phyloP scores from a whole-genome alignment of 1,140 invertebrate genomes.

The Coenobita brevimanus region DNA sequence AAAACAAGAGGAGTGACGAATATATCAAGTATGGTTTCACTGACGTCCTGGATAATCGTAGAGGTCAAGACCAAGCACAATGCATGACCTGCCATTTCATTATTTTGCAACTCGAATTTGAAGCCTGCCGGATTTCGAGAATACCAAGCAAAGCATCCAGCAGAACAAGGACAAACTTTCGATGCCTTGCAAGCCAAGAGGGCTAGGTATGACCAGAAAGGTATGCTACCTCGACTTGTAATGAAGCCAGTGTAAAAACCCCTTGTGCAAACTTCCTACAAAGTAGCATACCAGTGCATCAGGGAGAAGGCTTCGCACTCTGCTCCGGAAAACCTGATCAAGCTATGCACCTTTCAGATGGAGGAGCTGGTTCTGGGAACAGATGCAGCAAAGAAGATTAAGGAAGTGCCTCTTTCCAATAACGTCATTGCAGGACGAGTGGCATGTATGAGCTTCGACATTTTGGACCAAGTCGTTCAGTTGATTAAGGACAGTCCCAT shows the following conservation, averaged over 20 bases:
- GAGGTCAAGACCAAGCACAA: not conserved
- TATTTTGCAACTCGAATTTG: slow-evolving; percentile 15
- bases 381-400: slow-evolving; percentile 24
- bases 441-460: slow-evolving; percentile 7
- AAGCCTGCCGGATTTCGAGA: slow-evolving; percentile 8
- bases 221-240: not conserved
- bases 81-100: slow-evolving; percentile 6
- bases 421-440: not conserved
- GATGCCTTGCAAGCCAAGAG: too few species aligned
- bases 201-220: too few species aligned
- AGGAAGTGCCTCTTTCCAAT: slow-evolving; percentile 25
- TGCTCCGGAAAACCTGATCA: not conserved
- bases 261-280: not conserved
- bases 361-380: slow-evolving; percentile 16
- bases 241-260: too few species aligned
- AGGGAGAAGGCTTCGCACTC: too few species aligned
- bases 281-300: slow-evolving; percentile 13
- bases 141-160: not conserved
- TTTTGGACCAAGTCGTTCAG: slow-evolving; percentile 3
- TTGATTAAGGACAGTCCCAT: not conserved
- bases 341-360: not conserved
- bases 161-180: not conserved
- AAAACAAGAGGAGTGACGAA: slow-evolving; percentile 16
- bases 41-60: not conserved
- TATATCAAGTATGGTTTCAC: slow-evolving; percentile 21